phyloP scores from a whole-genome alignment of 2,797 vertebrate species.

The Anableps anableps region DNA sequence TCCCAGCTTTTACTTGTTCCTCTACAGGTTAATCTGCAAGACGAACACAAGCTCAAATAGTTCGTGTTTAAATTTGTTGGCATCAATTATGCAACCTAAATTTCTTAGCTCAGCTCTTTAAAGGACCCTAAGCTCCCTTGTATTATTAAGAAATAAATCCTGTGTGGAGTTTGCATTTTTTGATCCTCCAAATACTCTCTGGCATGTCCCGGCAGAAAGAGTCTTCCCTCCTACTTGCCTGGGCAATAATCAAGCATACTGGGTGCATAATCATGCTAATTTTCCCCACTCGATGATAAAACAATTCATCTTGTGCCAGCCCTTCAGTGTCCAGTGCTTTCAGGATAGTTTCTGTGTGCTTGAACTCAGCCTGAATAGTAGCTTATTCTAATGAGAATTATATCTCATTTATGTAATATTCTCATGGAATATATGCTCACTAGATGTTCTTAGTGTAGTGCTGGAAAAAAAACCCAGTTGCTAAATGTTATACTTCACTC shows the following conservation, averaged over 20 bases:
- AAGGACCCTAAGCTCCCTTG: slow-evolving; percentile 2
- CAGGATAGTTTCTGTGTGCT: slow-evolving; percentile 17
- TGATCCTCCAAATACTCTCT: slow-evolving; percentile 17
- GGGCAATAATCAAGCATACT: slow-evolving; percentile 22
- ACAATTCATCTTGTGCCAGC: slow-evolving; percentile 16
- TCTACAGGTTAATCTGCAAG: not conserved
- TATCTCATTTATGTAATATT: slow-evolving; percentile 12
- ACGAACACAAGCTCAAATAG: not conserved
- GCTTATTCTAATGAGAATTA: slow-evolving; percentile 11
- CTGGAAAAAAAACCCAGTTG: slow-evolving; percentile 16
- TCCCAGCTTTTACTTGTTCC: not conserved
- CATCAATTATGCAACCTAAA: not conserved
- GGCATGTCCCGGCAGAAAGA: not conserved
- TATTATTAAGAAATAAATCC: slow-evolving; percentile 19
- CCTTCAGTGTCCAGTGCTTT: slow-evolving; percentile 13
- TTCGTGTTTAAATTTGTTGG: not conserved
- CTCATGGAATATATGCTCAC: slow-evolving; percentile 18
- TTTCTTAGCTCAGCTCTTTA: not conserved
- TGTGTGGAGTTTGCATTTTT: not conserved
- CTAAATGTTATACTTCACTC: slow-evolving; percentile 47
- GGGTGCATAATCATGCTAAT: slow-evolving; percentile 18
- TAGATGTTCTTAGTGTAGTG: slow-evolving; percentile 13
- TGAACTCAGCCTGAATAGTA: slow-evolving; percentile 31
- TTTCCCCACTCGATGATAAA: slow-evolving; percentile 28
- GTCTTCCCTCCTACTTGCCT: not conserved